Conservation (phyloP, 2,113 vertebrate species). For the Myodes glareolus region DNA sequence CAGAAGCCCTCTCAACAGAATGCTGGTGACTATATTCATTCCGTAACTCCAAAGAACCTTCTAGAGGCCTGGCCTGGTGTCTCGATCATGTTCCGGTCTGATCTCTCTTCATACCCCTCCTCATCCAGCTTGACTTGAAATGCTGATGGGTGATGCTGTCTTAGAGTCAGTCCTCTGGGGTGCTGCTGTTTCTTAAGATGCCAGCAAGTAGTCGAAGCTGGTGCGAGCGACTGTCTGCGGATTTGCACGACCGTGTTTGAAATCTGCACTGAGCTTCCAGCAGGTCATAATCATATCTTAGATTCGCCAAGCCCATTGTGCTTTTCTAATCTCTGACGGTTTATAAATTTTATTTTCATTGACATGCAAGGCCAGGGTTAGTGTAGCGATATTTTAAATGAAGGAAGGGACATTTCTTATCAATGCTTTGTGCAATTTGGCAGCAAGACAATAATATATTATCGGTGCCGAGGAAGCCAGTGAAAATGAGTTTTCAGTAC, state of each 20-base stretch:
- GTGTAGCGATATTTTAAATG: constrained; percentile 22
- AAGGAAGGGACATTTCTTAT: constrained; percentile 2
- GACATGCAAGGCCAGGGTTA: not conserved
- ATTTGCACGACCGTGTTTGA: not conserved
- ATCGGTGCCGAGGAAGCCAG: constrained; percentile 9
- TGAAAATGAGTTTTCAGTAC: not conserved
- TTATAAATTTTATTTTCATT: constrained; percentile 16
- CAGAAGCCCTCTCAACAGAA: fast-evolving
- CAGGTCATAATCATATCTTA: not conserved
- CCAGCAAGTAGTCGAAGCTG: not conserved
- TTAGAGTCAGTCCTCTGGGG: not conserved
- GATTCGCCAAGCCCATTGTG: not conserved
- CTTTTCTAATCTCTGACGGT: not conserved
- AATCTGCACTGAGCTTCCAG: not conserved
- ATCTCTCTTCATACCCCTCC: not conserved
- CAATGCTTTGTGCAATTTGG: constrained; percentile 1
- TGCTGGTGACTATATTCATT: not conserved
- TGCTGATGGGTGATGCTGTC: not conserved
- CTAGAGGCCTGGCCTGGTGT: not conserved
- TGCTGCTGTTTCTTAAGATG: not conserved
- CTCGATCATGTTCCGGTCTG: not conserved
- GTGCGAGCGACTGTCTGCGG: fast-evolving
- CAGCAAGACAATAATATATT: not conserved
- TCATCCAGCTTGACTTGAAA: not conserved
- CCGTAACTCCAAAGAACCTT: not conserved